Evolutionary conservation across 2,797 vertebrate species (phyloP), one percentile per base, ranked within the genome.

Genomic region (Acrossocheilus fasciatus): DNA sequence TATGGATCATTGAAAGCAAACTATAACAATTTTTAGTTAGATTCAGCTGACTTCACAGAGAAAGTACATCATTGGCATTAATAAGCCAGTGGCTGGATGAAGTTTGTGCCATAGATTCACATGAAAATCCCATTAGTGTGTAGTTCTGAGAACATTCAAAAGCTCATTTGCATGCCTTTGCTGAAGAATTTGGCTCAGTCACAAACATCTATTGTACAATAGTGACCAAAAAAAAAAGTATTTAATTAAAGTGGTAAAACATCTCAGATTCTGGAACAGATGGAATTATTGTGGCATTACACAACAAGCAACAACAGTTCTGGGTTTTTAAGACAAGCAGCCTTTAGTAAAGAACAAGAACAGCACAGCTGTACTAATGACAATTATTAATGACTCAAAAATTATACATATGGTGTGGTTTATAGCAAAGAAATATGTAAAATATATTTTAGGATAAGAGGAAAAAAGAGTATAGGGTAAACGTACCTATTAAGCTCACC

Each of bases 21-120:
- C 34, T 77, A 77, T 23, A 57, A 18, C 52, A n/a, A 11, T 62
- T 79, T 45, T 79, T 18, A 64, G 39, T 79, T 43, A 2, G 57
- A 39, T 79, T 79, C 57, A 62, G 76, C 54, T 43, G 76, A 79
- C 54, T 78, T 78, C 54, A 43, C 54, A 62, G 14, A 43, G 54
- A 9, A 11, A 78, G 7, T 62, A n/a, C 34, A 77, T 57, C 34
- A 77, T 7, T 77, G 74, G 1, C 50, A 39, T 77, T 78, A 62
- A 26, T 8, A 79, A 26, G 76, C 8, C 54, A 79, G 39, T 43
- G 54, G 54, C 23, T 62, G 15, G 12, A 78, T 43, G 36, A 62
- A 4, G 23, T 62, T 26, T 79, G 76, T 43, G 76, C 54, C 8
- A 0, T 18, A 43, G 23, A 62, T 43, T 62, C 15, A 0, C 12